These are phyloP conservation scores for Drosophila crucigera DNA, from an alignment of 2,888 invertebrate species.

Conservation along the genomic window DNA sequence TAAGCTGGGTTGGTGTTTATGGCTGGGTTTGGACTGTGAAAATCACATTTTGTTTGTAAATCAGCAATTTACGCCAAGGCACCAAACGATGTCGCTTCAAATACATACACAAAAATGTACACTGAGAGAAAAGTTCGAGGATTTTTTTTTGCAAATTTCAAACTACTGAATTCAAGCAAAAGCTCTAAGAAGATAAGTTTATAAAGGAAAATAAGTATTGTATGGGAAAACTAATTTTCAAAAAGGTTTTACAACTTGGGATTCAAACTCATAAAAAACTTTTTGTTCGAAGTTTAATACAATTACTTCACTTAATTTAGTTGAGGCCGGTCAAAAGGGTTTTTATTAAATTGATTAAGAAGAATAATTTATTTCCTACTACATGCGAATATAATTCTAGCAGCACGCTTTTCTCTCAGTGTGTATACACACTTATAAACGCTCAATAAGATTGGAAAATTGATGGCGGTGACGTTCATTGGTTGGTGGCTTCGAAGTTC, in stretches of 20 bases:
- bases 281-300: neutral
- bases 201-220: neutral
- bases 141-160: neutral
- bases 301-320: neutral
- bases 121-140: neutral
- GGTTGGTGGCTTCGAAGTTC: constrained; percentile 40
- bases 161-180: neutral
- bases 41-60: constrained; percentile 82
- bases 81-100: constrained; percentile 55
- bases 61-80: constrained; percentile 76
- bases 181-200: neutral
- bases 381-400: neutral
- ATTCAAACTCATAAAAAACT: neutral
- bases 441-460: constrained; percentile 83
- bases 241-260: neutral
- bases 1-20: constrained; percentile 15
- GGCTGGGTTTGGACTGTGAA: constrained; percentile 38
- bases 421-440: constrained; percentile 63
- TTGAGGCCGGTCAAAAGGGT: neutral
- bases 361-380: neutral
- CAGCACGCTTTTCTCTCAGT: neutral
- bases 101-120: constrained; percentile 27
- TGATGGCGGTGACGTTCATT: constrained; percentile 75
- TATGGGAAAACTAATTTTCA: neutral
- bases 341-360: neutral